Conservation (phyloP, 2,888 invertebrate species). For the Leptopilina drosophilae region DNA sequence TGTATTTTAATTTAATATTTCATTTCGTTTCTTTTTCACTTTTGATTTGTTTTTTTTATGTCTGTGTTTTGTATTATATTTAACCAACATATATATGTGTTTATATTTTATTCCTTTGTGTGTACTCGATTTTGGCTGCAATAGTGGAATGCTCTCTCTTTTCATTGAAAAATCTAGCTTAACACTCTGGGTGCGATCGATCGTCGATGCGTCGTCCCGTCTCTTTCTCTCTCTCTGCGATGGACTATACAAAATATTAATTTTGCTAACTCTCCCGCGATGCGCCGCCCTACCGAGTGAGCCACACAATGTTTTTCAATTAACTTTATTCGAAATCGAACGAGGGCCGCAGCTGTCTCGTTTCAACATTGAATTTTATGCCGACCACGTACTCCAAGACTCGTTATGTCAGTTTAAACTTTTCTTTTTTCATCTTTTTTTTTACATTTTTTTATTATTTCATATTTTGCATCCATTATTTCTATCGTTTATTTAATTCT, state of each 20-base stretch:
- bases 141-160: constrained; percentile 18
- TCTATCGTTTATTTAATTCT: constrained; percentile 10
- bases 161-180: constrained; percentile 50
- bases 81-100: constrained; percentile 25
- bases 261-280: constrained; percentile 63
- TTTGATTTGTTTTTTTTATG: constrained; percentile 10
- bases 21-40: constrained; percentile 16
- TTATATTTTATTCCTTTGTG: constrained; percentile 13
- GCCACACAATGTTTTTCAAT: constrained; percentile 71
- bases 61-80: constrained; percentile 40
- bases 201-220: constrained; percentile 44
- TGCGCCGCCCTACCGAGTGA: constrained; percentile 44
- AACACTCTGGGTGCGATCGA: constrained; percentile 55
- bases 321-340: constrained; percentile 74
- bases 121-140: constrained; percentile 16
- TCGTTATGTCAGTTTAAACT: constrained; percentile 33
- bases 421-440: neutral
- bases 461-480: constrained; percentile 26
- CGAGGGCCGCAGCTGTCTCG: constrained; percentile 53
- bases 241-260: constrained; percentile 68
- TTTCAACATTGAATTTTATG: constrained; percentile 54
- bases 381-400: constrained; percentile 43
- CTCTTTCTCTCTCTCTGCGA: constrained; percentile 47
- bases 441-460: neutral
- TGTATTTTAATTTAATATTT: constrained; percentile 27